Percentiles rank a stretch among this genome's conserved stretches.
phyloP scores from a whole-genome alignment of 2,888 invertebrate species.

The Ophonus ardosiacus region DNA sequence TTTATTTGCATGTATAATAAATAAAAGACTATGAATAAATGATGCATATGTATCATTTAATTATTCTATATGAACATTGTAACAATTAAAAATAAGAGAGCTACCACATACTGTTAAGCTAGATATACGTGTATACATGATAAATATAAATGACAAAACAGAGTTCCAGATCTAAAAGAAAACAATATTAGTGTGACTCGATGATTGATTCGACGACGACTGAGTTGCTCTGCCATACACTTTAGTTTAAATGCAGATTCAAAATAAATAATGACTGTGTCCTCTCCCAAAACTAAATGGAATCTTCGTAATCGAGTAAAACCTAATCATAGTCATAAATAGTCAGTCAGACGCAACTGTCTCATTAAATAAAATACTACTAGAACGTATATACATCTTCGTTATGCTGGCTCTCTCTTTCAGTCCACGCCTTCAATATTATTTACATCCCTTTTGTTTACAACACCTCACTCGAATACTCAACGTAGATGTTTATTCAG shows the following conservation, averaged over 20 bases:
- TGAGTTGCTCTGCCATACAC: constrained; percentile 60
- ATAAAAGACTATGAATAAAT: constrained; percentile 63
- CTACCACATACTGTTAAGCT: constrained; percentile 73
- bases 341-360: constrained; percentile 72
- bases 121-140: constrained; percentile 73
- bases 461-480: constrained; percentile 11
- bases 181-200: constrained; percentile 60
- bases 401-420: constrained; percentile 52
- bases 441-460: constrained; percentile 57
- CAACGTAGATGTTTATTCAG: constrained; percentile 55
- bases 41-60: constrained; percentile 73
- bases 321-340: constrained; percentile 73
- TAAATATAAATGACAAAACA: constrained; percentile 71
- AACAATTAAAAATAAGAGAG: constrained; percentile 76
- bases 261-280: constrained; percentile 67
- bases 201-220: constrained; percentile 60
- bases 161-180: constrained; percentile 72
- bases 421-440: constrained; percentile 44
- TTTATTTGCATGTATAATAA: constrained; percentile 51
- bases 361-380: constrained; percentile 57
- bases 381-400: constrained; percentile 61
- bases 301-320: constrained; percentile 67
- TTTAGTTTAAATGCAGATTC: constrained; percentile 68
- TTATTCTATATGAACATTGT: constrained; percentile 76
- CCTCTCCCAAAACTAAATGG: constrained; percentile 59